A percentile compares a stretch with the other conserved stretches of the same genome.
Evolutionary conservation across 2,113 vertebrate genomes (phyloP).

Genomic region (Corythoichthys haematopterus): DNA sequence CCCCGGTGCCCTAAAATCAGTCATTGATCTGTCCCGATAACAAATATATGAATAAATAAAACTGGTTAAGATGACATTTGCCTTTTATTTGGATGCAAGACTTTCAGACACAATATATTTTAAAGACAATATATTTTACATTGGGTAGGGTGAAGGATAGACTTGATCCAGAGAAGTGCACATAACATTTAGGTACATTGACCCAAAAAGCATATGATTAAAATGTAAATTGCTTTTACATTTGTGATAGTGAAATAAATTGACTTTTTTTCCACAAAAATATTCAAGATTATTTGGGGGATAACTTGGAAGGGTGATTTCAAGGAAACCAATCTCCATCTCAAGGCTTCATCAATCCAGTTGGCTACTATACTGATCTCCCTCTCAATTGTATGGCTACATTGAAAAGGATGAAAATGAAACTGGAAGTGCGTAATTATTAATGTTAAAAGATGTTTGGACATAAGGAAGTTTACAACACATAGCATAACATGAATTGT

Average conservation of each 20-base stretch:
- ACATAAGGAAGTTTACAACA: constrained; percentile 28
- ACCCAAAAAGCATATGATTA: constrained; percentile 28
- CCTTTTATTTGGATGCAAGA: constrained; percentile 66
- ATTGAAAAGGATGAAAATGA: constrained; percentile 26
- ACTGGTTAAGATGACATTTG: background rate
- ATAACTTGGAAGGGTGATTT: constrained; percentile 1
- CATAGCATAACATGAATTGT: constrained; percentile 26
- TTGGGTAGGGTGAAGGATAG: constrained; percentile 46
- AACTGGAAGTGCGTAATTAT: constrained; percentile 14
- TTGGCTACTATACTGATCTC: constrained; percentile 18
- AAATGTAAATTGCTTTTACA: constrained; percentile 21
- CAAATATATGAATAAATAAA: background rate
- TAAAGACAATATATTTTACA: constrained; percentile 62
- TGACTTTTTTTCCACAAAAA: background rate
- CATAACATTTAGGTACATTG: constrained; percentile 32
- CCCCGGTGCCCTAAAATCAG: too few relatives aligned
- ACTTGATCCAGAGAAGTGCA: constrained; percentile 44
- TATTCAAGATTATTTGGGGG: constrained; percentile 5
- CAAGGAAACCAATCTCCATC: constrained; percentile 18
- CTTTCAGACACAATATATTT: constrained; percentile 61
- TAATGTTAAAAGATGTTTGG: constrained; percentile 26
- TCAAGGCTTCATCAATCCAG: constrained; percentile 16
- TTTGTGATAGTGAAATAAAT: constrained; percentile 18
- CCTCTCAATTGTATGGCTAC: constrained; percentile 29
- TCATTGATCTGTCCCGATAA: too few relatives aligned